Evolutionary conservation across 2,888 invertebrate species (phyloP), one percentile per base, ranked within the genome.

Genomic region (Melanostoma mellinum): DNA sequence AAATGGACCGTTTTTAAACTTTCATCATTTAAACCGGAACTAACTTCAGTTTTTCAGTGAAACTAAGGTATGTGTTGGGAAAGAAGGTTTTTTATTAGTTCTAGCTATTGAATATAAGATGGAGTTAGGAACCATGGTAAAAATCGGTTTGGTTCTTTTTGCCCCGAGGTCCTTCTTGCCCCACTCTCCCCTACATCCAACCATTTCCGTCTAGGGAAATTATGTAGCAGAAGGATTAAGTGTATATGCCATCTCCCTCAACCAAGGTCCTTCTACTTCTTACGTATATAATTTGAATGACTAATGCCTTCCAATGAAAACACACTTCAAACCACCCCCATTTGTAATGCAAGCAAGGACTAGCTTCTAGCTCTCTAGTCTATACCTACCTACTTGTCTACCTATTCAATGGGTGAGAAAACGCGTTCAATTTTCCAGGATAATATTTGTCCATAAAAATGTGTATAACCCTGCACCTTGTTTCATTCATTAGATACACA

Each of bases 231-330:
- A 71, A 56, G 67, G 71, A 72, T 67, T 71, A 71, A 69, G 33
- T 35, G 52, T 42, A 35, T 9, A 56, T 56, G 76, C 76, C 55
- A 48, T 73, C 77, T 73, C 72, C 4, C 20, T 68, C 65, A 36
- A 36, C 4, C 36, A 33, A 72, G 67, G 61, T 69, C 73, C 68
- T 77, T 77, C 56, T 68, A 73, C 82, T 69, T 73, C 61, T 35
- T 55, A 61, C 38, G 42, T 61, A 55, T 52, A 79, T 58, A 79
- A 84, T 84, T 84, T 84, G 69, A 79, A 84, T 84, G 79, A 74
- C 79, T 84, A 84, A 84, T 84, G 72, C 84, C 74, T 78, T 84
- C 84, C 84, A 84, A 84, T 84, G 60, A 79, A 84, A 84, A 84
- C 84, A 78, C 84, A 78, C 84, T 84, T 55, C 69, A 84, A 61